Percentiles rank a stretch among this genome's conserved stretches.
phyloP scores from a whole-genome alignment of 2,888 invertebrate genomes.

The Smittia sp. region DNA sequence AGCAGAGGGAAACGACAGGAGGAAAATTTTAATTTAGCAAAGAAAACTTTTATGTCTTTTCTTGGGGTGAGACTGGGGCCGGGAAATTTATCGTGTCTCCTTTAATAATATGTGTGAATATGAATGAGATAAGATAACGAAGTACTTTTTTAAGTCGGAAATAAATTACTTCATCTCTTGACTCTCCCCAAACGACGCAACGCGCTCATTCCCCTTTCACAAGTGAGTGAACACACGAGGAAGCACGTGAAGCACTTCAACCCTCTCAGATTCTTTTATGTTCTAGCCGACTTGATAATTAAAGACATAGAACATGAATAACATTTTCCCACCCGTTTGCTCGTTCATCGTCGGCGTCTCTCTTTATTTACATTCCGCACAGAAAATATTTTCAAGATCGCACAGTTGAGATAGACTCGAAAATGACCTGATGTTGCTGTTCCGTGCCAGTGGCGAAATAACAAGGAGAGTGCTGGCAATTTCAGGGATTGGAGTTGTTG shows the following conservation, averaged over 20 bases:
- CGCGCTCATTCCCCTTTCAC: background rate
- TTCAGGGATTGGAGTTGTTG: too few species aligned
- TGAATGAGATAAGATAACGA: conserved; percentile 16
- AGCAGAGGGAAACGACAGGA: background rate
- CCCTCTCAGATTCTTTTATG: background rate
- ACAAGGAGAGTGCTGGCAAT: too few species aligned
- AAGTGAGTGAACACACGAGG: background rate
- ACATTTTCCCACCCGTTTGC: background rate
- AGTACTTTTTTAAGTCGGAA: conserved; percentile 21
- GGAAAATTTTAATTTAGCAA: conserved; percentile 7
- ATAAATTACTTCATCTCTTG: conserved; percentile 38
- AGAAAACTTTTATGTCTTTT: conserved; percentile 8
- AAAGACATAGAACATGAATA: background rate
- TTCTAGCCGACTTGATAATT: conserved; percentile 3
- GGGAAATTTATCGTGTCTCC: conserved; percentile 6
- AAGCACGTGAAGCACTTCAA: background rate
- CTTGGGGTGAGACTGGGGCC: background rate
- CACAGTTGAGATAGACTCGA: background rate
- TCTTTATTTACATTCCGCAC: background rate
- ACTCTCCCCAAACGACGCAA: background rate
- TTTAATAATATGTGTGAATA: conserved; percentile 24
- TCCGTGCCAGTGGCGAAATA: background rate
- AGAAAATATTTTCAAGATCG: background rate
- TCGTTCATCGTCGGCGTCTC: background rate
- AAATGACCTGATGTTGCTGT: too few species aligned